Percentiles rank a stretch among this genome's conserved stretches.
phyloP scores from a whole-genome alignment of 1,140 invertebrate genomes.

The Planococcus citri region DNA sequence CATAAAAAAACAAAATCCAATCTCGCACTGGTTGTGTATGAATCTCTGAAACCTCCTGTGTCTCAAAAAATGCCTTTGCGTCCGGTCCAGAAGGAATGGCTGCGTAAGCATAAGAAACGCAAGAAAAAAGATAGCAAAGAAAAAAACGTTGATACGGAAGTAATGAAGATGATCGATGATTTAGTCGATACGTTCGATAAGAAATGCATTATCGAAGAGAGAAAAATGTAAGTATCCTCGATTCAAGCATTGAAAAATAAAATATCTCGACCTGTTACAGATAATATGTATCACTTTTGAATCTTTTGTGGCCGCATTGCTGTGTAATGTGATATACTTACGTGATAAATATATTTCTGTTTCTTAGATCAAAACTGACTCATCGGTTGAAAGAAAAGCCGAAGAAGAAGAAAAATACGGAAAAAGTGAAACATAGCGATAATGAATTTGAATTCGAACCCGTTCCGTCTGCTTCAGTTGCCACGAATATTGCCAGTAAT shows the following conservation, averaged over 20 bases:
- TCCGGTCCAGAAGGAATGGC: background rate
- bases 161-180: conserved; percentile 66
- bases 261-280: background rate
- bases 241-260: conserved; percentile 40
- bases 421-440: conserved; percentile 32
- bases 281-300: too few species aligned
- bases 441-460: conserved; percentile 35
- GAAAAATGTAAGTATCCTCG: background rate
- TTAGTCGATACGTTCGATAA: conserved; percentile 59
- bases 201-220: conserved; percentile 27
- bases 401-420: conserved; percentile 36
- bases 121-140: conserved; percentile 36
- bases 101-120: conserved; percentile 30
- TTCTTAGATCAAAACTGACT: background rate
- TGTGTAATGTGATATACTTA: too few species aligned
- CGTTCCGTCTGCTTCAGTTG: conserved; percentile 28
- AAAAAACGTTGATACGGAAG: conserved; percentile 58
- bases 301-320: too few species aligned
- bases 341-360: too few species aligned
- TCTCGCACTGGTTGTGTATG: background rate
- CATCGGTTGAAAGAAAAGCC: background rate
- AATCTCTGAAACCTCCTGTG: background rate
- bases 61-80: background rate
- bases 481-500: conserved; percentile 31
- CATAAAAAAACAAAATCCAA: background rate